Percentiles rank a stretch among this genome's conserved stretches.
phyloP scores from a whole-genome alignment of 2,888 invertebrate genomes.

The Orchestes rusci region DNA sequence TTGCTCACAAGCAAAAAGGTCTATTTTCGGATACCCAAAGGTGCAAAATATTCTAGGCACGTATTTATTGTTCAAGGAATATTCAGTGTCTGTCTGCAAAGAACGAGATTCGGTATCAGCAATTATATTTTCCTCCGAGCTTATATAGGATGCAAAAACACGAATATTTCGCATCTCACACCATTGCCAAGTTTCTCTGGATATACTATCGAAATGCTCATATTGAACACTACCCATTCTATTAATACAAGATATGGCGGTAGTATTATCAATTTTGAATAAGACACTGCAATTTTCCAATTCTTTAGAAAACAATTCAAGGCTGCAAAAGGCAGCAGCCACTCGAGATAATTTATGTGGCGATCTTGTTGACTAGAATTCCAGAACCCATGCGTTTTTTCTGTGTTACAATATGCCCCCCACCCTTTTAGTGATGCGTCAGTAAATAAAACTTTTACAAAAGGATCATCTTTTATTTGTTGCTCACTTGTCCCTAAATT shows the following conservation, averaged over 20 bases:
- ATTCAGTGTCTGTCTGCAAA: conserved; percentile 17
- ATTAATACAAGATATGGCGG: conserved; percentile 16
- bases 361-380: not conserved
- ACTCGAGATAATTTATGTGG: conserved; percentile 10
- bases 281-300: too few relatives aligned
- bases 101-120: conserved; percentile 18
- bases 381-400: too few relatives aligned
- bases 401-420: too few relatives aligned
- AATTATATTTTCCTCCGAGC: conserved; percentile 12
- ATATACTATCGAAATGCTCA: conserved; percentile 10
- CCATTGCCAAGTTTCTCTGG: conserved; percentile 16
- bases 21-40: conserved; percentile 9
- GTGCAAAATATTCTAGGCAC: conserved; percentile 7
- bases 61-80: too few relatives aligned
- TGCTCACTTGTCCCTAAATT: not conserved
- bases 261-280: conserved; percentile 11
- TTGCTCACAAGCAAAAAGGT: too few relatives aligned
- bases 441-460: conserved; percentile 24
- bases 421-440: conserved; percentile 28
- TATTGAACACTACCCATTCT: too few relatives aligned
- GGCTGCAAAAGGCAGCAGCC: conserved; percentile 4
- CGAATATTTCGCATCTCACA: conserved; percentile 24
- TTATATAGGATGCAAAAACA: conserved; percentile 19
- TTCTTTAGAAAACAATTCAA: conserved; percentile 13
- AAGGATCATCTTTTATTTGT: conserved; percentile 14